Conservation (phyloP, 1,140 invertebrate genomes). For the Listronotus oregonensis region DNA sequence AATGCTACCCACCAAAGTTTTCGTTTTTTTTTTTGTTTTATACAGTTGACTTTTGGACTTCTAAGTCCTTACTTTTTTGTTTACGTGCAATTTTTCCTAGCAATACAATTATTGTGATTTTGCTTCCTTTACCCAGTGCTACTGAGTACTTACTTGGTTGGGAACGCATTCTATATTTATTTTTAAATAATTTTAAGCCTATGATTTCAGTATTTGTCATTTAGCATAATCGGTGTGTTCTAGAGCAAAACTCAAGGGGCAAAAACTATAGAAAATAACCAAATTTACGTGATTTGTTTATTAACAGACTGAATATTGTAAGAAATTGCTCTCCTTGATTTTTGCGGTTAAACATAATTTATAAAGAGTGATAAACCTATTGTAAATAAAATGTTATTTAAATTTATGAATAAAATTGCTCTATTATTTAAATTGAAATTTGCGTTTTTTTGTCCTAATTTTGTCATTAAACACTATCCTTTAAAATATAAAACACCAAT, state of each 20-base stretch:
- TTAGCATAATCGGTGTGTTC: constrained; percentile 33
- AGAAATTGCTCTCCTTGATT: constrained; percentile 20
- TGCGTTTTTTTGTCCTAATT: neutral
- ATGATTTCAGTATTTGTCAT: constrained; percentile 31
- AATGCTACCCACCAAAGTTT: constrained; percentile 44
- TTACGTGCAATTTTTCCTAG: constrained; percentile 43
- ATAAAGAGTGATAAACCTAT: constrained; percentile 7
- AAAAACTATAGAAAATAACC: constrained; percentile 13
- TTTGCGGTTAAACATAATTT: constrained; percentile 23
- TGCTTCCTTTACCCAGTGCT: constrained; percentile 12
- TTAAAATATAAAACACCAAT: too few species aligned
- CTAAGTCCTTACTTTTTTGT: constrained; percentile 26
- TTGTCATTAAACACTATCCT: neutral
- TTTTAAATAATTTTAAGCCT: constrained; percentile 32
- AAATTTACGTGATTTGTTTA: constrained; percentile 34
- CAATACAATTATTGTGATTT: constrained; percentile 41
- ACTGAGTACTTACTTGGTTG: constrained; percentile 5
- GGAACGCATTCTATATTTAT: constrained; percentile 41
- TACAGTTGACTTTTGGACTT: constrained; percentile 28
- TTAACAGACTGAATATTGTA: constrained; percentile 42
- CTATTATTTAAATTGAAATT: constrained; percentile 22
- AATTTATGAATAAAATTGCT: constrained; percentile 39
- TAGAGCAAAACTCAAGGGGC: constrained; percentile 28
- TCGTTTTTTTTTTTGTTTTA: constrained; percentile 35
- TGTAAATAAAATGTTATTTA: constrained; percentile 35